Evolutionary conservation across 2,113 vertebrate species (phyloP), one percentile per base, ranked within the genome.

Genomic region (Anser cygnoides): DNA sequence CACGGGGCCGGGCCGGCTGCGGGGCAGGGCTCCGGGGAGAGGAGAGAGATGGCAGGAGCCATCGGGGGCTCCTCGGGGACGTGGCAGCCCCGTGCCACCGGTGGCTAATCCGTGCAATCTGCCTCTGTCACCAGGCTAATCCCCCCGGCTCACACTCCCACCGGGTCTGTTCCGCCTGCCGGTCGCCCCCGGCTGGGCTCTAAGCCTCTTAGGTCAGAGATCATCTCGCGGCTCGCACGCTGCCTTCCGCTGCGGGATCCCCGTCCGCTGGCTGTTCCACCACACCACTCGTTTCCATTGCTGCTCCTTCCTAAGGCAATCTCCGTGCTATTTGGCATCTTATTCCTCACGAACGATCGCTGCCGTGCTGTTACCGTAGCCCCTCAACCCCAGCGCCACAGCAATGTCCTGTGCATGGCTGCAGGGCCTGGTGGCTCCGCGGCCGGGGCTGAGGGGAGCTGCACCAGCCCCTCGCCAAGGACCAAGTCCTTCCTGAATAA

Each of bases 291-390:
- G n/a, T 21, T 9, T 4, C n/a, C 31, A 9, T 14, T 33, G 44
- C 8, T 25, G 14, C 6, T 72, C n/a, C 44, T 61, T 39, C 44
- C 39, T n/a, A 33, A 52, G 31, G 26, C 50, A 28, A 13, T 8
- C 57, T 39, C 23, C 1, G 1, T 4, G 7, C 50, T 6, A 41
- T 35, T 35, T 7, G 23, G 37, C 41, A 13, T 26, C 28, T 55
- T 50, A 41, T 61, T 67, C 37, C 66, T 35, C 28, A 13, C 26
- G 52, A 11, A n/a, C n/a, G n/a, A 4, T 21, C 7, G 18, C n/a
- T 59, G 31, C 65, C 14, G 0, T 4, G 13, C n/a, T 21, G 41
- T 11, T 10, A 2, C 7, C 28, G 0, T 0, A 25, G 70, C 13
- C 31, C 57, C 75, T 49, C 33, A 7, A 52, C 3, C 1, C 52